Base-by-base conservation (phyloP, 2,888 invertebrate species). In the Margaritifera margaritifera region DNA sequence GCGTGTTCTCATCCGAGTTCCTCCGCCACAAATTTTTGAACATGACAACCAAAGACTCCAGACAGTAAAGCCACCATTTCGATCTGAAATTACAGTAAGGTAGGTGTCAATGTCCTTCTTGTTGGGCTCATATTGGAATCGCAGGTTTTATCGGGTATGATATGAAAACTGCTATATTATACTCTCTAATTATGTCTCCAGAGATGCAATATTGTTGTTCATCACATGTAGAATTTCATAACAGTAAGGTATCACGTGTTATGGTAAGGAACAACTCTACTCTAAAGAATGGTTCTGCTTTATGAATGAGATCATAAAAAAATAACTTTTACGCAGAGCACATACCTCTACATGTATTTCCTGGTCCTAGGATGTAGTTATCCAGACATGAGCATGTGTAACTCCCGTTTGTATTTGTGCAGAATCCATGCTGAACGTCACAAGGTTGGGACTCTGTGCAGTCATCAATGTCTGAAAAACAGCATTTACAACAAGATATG, bases 21-120 rank as follows among this genome's bases (percentile, higher is more conserved):
- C 82, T 18, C 66, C 66, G 6, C 82, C 82, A 70, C 82, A 82
- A 11, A 78, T 74, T 15, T 71, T 64, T 4, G 74, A 69, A 59
- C 82, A 82, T 2, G 64, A 57, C 1, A 68, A 51, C 78, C 77
- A 81, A 6, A 58, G 19, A 25, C 61, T 58, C 80, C 80, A 82
- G 4, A 58, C 60, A 15, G 71, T 53, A 55, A 68, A 75, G 2
- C 69, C 75, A 51, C 82, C 82, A 69, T 82, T 69, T 19, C 81
- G 74, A 72, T 81, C 81, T 81, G 69, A 6, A 67, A 64, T 19
- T 50, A 57, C 54, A 62, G 42, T 2, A 2, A 42, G 11, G 11
- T 42, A 31, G 6, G 8, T 2, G 31, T 31, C 6, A 31, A 31
- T 4, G 5, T 31, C 6, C 31, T 31, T 31, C 31, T 6, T 42